Evolutionary conservation across 1,140 invertebrate species (phyloP).

Genomic region (Drosophila willistoni): DNA sequence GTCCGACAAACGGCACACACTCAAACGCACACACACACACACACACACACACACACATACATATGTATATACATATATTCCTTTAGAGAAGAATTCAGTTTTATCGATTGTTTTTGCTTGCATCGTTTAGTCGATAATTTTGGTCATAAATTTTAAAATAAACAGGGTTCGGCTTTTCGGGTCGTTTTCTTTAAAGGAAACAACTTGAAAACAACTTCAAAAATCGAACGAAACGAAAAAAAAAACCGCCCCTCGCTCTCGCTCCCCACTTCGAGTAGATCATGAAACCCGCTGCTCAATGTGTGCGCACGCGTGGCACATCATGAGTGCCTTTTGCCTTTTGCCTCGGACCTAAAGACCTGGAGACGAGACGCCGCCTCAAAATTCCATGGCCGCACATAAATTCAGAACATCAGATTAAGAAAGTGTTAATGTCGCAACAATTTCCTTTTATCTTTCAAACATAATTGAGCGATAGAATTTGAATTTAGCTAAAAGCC

Average conservation of each 20-base stretch:
- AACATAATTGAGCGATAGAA: slow-evolving; percentile 83
- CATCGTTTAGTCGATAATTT: slow-evolving; percentile 83
- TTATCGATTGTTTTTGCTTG: slow-evolving; percentile 83
- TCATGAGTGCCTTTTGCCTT: slow-evolving; percentile 39
- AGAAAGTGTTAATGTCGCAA: slow-evolving; percentile 82
- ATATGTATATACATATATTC: not conserved
- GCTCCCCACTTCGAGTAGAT: too few relatives aligned
- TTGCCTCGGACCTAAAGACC: not conserved
- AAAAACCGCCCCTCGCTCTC: not conserved
- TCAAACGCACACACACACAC: slow-evolving; percentile 5
- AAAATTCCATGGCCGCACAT: slow-evolving; percentile 78
- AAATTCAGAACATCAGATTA: slow-evolving; percentile 82
- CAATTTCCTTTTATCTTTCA: slow-evolving; percentile 79
- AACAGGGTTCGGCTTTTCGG: slow-evolving; percentile 48
- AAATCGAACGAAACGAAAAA: not conserved
- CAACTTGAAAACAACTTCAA: not conserved
- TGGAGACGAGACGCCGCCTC: slow-evolving; percentile 70
- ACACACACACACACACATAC: not conserved
- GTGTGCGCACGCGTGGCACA: slow-evolving; percentile 65
- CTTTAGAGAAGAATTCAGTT: slow-evolving; percentile 72
- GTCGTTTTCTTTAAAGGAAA: slow-evolving; percentile 15
- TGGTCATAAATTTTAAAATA: slow-evolving; percentile 83
- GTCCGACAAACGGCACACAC: slow-evolving; percentile 10
- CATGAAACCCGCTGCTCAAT: not conserved
- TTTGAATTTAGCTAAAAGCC: slow-evolving; percentile 82